Percentiles rank a stretch among this genome's conserved stretches.
Conservation (phyloP, 92 coral and sea anemone species). For the Porites divaricata region DNA sequence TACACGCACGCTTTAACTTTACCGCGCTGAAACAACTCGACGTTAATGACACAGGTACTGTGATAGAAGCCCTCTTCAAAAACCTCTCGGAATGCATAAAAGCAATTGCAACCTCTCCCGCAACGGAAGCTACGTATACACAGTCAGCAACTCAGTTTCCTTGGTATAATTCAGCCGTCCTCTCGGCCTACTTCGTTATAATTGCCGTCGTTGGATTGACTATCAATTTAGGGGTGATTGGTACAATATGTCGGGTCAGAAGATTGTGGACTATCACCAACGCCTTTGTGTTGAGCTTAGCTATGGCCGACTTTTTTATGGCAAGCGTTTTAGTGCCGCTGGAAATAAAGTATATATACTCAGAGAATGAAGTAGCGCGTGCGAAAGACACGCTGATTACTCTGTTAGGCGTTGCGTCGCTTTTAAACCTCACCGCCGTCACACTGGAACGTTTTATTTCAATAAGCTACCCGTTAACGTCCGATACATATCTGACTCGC, state of each 20-base stretch:
- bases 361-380: neutral
- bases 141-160: neutral
- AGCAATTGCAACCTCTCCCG: too few relatives aligned
- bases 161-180: slow-evolving; percentile 10
- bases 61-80: neutral
- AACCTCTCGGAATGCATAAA: neutral
- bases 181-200: slow-evolving; percentile 52
- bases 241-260: slow-evolving; percentile 67
- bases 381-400: slow-evolving; percentile 77
- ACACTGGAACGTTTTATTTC: slow-evolving; percentile 93
- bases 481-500: slow-evolving; percentile 68
- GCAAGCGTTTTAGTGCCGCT: slow-evolving; percentile 79
- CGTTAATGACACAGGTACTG: neutral
- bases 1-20: slow-evolving; percentile 25
- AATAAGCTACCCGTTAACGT: slow-evolving; percentile 77
- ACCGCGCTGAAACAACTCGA: neutral
- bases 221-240: slow-evolving; percentile 68
- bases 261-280: slow-evolving; percentile 88
- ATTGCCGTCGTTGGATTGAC: slow-evolving; percentile 62
- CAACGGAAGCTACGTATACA: neutral
- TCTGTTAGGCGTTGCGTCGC: slow-evolving; percentile 88
- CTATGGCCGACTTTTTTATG: slow-evolving; percentile 86
- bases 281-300: slow-evolving; percentile 81
- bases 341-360: slow-evolving; percentile 53
- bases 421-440: slow-evolving; percentile 89